These are phyloP conservation scores for Calyptommatus sinebrachiatus DNA, from an alignment of 2,113 vertebrate genomes.

Conservation along the genomic window DNA sequence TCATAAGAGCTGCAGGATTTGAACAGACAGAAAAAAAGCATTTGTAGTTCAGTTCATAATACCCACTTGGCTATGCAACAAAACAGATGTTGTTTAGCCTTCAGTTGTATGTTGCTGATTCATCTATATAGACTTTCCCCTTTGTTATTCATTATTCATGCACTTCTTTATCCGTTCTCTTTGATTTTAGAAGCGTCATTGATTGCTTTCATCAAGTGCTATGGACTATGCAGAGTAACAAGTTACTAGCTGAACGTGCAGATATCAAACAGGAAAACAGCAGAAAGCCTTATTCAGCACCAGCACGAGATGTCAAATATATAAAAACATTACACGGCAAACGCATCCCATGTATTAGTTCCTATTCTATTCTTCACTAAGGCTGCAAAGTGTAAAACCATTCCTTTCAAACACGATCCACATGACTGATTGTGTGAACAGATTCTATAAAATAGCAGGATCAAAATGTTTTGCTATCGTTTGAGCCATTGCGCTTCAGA, in stretches of 20 bases:
- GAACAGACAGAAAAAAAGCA: slow-evolving; percentile 20
- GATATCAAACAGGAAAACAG: background rate
- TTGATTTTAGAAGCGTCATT: slow-evolving; percentile 23
- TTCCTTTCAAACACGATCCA: background rate
- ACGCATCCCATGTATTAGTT: background rate
- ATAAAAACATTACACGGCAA: background rate
- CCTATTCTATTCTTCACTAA: background rate
- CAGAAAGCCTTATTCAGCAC: slow-evolving; percentile 1
- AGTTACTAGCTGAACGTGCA: slow-evolving; percentile 19
- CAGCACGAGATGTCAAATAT: background rate
- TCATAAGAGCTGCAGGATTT: slow-evolving; percentile 1
- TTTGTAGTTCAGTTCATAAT: slow-evolving; percentile 31
- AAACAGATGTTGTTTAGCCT: slow-evolving; percentile 31
- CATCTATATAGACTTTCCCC: background rate
- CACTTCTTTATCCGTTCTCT: slow-evolving; percentile 11
- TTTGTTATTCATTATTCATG: slow-evolving; percentile 22
- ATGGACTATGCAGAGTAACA: slow-evolving; percentile 4
- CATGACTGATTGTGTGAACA: background rate
- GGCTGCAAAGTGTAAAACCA: background rate
- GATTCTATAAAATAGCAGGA: background rate
- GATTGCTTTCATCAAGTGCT: slow-evolving; percentile 3
- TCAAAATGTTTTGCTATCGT: background rate
- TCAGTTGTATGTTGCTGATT: slow-evolving; percentile 20
- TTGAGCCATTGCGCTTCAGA: background rate
- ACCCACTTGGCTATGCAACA: slow-evolving; percentile 11